Base-by-base conservation (phyloP, 1,140 invertebrate genomes). In the Coelopa frigida region DNA sequence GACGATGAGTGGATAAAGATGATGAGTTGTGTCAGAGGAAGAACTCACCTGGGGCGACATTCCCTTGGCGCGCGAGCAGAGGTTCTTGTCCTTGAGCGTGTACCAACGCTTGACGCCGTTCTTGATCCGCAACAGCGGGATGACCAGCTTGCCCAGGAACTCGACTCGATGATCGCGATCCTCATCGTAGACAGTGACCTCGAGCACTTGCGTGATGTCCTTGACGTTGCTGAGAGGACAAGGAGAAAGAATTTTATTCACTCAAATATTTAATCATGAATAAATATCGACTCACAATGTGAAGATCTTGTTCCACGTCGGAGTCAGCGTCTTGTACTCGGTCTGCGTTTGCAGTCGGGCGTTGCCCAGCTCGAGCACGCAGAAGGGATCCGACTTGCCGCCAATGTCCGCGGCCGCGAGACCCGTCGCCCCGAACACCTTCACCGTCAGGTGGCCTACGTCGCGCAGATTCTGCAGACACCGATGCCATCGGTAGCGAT, bases 261-360 rank as follows among this genome's bases (percentile, higher is more conserved):
- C n/a, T n/a, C 4, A 1, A 40, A 26, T 17, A 36, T 10, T 3
- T 26, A 33, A 6, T 15, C 17, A 15, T n/a, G 18, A 0, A 44
- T 4, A 26, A 5, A 15, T 24, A n/a, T 29, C 11, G 20, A 80
- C 87, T 86, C 74, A 94, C 90, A 99, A 97, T 27, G 89, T 94
- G 68, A 99, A 99, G 53, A 97, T 90, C 74, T 98, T 98, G 71
- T 97, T 93, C 96, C 96, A 99, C 49, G 85, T 89, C 0, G 96
- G 96, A 38, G 84, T 80, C 3, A 99, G 73, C 0, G 95, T 99
- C 70, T 98, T 98, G 69, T 99, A 99, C 69, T 98, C 94, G 1
- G 96, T 99, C 69, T 98, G 94, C 0, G 96, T 99, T 72, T 98
- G 94, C 29, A 98, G 73, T 38, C 94, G 78, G 1, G 91, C 80